Conservation (phyloP, 2,113 vertebrate species). For the Chionomys nivalis region DNA sequence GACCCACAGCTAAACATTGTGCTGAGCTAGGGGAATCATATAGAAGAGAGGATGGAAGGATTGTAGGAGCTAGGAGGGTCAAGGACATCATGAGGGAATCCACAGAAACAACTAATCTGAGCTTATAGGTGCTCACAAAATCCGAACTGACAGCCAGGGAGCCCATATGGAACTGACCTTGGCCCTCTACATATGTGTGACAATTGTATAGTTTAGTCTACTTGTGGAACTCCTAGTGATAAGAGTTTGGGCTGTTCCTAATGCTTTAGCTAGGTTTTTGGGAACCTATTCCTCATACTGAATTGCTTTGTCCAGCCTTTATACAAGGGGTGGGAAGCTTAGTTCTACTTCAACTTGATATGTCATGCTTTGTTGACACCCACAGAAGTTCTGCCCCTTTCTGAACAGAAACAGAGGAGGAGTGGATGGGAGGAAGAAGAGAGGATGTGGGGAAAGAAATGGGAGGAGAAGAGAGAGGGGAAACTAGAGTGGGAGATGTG, state of each 20-base stretch:
- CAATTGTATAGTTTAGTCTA: not conserved
- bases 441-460: not conserved
- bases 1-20: not conserved
- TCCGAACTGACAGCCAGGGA: not conserved
- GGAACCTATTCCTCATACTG: not conserved
- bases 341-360: not conserved
- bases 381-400: not conserved
- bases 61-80: not conserved
- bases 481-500: not conserved
- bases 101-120: not conserved
- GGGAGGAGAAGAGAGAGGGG: not conserved
- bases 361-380: not conserved
- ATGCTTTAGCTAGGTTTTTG: not conserved
- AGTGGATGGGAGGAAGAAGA: not conserved
- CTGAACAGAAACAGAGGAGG: not conserved
- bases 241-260: not conserved
- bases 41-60: not conserved
- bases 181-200: not conserved
- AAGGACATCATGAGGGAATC: not conserved
- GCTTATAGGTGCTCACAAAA: not conserved
- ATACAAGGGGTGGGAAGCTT: not conserved
- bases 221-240: not conserved
- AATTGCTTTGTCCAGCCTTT: not conserved
- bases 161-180: not conserved
- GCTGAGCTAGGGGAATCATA: not conserved